phyloP scores from a whole-genome alignment of 2,113 vertebrate species.

The Callithrix jacchus region DNA sequence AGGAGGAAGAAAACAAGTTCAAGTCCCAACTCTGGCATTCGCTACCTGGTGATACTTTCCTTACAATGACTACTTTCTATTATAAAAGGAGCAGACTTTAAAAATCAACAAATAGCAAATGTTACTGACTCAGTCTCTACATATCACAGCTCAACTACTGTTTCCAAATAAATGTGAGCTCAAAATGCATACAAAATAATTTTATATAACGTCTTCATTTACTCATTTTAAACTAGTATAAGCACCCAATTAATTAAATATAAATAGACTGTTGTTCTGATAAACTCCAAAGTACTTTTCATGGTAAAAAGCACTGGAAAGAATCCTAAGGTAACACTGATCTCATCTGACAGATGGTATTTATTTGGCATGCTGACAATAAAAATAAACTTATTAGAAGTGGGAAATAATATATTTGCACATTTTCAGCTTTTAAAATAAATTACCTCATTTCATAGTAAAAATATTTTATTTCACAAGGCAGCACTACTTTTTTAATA shows the following conservation, averaged over 20 bases:
- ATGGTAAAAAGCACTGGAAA: constrained; percentile 48
- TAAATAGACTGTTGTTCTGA: constrained; percentile 33
- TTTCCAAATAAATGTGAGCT: constrained; percentile 17
- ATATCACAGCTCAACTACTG: neutral
- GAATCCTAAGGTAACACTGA: constrained; percentile 71
- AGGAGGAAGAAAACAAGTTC: neutral
- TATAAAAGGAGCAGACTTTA: neutral
- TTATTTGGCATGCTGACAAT: constrained; percentile 62
- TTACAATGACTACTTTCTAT: neutral
- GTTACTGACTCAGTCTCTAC: neutral
- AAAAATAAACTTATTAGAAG: constrained; percentile 72
- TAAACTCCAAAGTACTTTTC: constrained; percentile 44
- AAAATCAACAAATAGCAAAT: constrained; percentile 5
- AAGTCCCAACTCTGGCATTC: neutral
- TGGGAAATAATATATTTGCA: constrained; percentile 66
- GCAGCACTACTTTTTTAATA: constrained; percentile 37
- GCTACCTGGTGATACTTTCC: neutral
- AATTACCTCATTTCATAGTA: constrained; percentile 63
- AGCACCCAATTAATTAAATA: constrained; percentile 30
- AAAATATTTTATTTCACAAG: constrained; percentile 68
- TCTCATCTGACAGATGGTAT: constrained; percentile 69
- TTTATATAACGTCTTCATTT: constrained; percentile 11
- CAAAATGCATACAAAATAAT: constrained; percentile 28
- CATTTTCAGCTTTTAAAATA: constrained; percentile 69
- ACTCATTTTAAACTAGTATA: constrained; percentile 38